These are phyloP conservation scores for Hirudinaria manillensis DNA, from an alignment of 2,888 invertebrate genomes.

Conservation along the genomic window DNA sequence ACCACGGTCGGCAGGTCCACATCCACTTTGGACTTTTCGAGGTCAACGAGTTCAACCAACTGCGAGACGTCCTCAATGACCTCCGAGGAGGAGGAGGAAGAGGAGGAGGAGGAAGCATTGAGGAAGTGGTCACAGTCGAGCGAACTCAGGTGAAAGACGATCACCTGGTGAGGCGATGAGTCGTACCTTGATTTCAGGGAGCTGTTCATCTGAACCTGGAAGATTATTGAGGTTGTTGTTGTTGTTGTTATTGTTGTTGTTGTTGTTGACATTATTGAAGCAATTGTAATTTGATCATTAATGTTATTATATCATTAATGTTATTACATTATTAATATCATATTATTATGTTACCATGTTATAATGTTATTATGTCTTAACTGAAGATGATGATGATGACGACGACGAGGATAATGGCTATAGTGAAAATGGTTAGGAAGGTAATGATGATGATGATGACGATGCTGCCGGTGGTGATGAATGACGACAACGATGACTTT, in stretches of 20 bases:
- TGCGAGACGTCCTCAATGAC: constrained; percentile 4
- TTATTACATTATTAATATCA: no score
- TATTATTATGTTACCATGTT: no score
- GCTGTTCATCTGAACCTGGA: constrained; percentile 30
- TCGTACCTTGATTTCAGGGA: constrained; percentile 18
- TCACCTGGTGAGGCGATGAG: constrained; percentile 19
- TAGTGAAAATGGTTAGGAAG: constrained; percentile 15
- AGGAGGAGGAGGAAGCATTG: background rate
- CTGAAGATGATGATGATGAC: constrained; percentile 26
- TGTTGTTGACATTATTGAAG: background rate
- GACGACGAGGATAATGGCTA: constrained; percentile 21
- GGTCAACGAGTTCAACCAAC: background rate
- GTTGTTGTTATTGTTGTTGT: background rate
- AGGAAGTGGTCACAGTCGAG: background rate
- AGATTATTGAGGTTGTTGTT: background rate
- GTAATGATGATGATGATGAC: constrained; percentile 28
- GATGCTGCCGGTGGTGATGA: background rate
- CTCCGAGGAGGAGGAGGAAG: background rate
- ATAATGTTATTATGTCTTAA: no score
- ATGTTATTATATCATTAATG: no score
- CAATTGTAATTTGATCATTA: no score
- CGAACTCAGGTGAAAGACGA: background rate
- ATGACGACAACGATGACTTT: no score
- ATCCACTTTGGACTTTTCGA: background rate
- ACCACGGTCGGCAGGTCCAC: constrained; percentile 13